Conservation (phyloP, 1,140 invertebrate genomes). For the Papilio aristodemus region DNA sequence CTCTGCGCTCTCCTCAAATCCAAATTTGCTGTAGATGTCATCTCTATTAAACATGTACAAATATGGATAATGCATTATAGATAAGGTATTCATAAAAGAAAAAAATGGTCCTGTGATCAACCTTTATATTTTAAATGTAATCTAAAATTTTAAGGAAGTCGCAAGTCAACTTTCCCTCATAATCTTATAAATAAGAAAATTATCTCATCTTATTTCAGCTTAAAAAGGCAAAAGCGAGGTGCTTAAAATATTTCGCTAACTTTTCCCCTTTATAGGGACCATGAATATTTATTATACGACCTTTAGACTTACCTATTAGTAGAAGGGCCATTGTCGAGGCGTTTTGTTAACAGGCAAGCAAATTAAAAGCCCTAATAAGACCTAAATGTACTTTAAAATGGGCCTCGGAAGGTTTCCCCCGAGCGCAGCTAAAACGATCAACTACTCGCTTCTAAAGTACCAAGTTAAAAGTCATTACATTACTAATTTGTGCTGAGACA, state of each 20-base stretch:
- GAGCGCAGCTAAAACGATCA: conserved; percentile 26
- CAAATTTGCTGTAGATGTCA: too few species aligned
- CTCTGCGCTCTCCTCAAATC: too few species aligned
- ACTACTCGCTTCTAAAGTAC: conserved; percentile 14
- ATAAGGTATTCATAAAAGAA: too few species aligned
- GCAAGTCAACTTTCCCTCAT: neutral
- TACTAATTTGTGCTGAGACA: conserved; percentile 23
- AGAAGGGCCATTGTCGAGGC: conserved; percentile 6
- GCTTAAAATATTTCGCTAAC: conserved; percentile 2
- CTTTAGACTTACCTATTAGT: conserved; percentile 22
- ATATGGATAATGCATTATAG: too few species aligned
- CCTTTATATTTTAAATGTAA: neutral
- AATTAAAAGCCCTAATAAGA: conserved; percentile 16
- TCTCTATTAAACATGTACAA: too few species aligned
- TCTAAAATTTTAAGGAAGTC: neutral
- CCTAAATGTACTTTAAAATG: conserved; percentile 18
- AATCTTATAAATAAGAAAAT: conserved; percentile 20
- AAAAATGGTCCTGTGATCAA: too few species aligned
- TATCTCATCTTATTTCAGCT: conserved; percentile 11
- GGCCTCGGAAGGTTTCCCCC: conserved; percentile 7
- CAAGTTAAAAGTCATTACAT: conserved; percentile 19
- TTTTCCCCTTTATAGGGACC: neutral
- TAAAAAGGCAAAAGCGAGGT: conserved; percentile 17
- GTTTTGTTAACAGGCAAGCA: conserved; percentile 16
- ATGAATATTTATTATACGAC: conserved; percentile 29